phyloP scores from a whole-genome alignment of 2,888 invertebrate species.

The Helicoverpa assulta region DNA sequence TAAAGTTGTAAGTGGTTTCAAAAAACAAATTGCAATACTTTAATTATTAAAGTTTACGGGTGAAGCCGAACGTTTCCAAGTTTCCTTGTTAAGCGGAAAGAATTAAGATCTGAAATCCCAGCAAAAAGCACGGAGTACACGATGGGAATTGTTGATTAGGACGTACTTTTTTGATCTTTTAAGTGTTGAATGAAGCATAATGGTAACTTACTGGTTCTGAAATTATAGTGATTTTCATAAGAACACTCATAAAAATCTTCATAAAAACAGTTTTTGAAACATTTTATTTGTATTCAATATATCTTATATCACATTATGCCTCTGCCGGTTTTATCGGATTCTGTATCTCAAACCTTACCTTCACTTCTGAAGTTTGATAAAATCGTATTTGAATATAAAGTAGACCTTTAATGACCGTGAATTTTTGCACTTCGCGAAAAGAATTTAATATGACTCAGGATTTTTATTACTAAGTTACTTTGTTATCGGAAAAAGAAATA shows the following conservation, averaged over 20 bases:
- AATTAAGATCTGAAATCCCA: conserved; percentile 63
- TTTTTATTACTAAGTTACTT: conserved; percentile 41
- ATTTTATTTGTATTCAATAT: conserved; percentile 22
- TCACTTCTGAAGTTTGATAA: conserved; percentile 49
- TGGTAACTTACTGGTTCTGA: conserved; percentile 54
- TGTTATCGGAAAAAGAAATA: conserved; percentile 24
- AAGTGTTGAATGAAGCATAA: conserved; percentile 55
- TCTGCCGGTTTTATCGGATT: conserved; percentile 32
- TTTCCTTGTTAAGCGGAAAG: conserved; percentile 66
- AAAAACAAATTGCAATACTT: conserved; percentile 64
- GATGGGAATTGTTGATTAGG: conserved; percentile 60
- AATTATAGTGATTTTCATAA: background rate
- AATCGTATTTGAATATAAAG: conserved; percentile 59
- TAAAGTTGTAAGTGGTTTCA: conserved; percentile 34
- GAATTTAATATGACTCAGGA: conserved; percentile 46
- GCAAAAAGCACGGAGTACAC: conserved; percentile 50
- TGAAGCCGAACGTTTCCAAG: conserved; percentile 60
- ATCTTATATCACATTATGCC: conserved; percentile 20
- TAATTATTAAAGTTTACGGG: conserved; percentile 68
- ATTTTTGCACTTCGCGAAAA: conserved; percentile 41
- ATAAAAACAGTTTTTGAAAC: background rate
- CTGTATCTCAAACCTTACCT: conserved; percentile 35
- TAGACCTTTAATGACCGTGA: conserved; percentile 40
- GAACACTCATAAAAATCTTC: background rate
- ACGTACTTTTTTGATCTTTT: conserved; percentile 57